Base-by-base conservation (phyloP, 2,797 vertebrate species). In the Crenichthys baileyi region DNA sequence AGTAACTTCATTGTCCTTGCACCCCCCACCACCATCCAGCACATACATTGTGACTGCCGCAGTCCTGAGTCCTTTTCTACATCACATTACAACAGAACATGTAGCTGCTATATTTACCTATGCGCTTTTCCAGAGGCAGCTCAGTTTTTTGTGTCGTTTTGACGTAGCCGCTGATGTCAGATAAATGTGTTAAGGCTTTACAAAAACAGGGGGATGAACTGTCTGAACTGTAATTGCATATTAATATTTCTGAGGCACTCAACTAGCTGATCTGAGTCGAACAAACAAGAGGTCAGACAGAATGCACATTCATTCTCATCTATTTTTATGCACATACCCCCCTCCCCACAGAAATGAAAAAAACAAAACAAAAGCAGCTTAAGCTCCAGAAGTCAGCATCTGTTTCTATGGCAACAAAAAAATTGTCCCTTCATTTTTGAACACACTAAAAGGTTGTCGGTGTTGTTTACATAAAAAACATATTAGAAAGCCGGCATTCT, bases 361-460 rank as follows among this genome's bases (percentile, higher is more conserved):
- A 31, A 36, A 13, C 11, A 39, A 39, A 65, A 39, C 20, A 39
- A 65, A 81, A 79, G 53, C 71, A 22, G 16, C 70, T 80, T 73
- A 58, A 58, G 63, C 73, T 80, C 50, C 50, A 46, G 22, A 48
- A 74, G 41, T 73, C 78, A 78, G 75, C 83, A 87, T 85, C 79
- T 53, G 90, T 91, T 79, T 16, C 89, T 73, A 91, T 84, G 80
- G 86, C 67, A 87, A 91, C 83, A 65, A 18, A 55, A 79, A 87
- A 85, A 44, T 78, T 75, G 73, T 44, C 39, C 76, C 73, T 81
- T 83, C 86, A 75, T 76, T 72, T 82, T 79, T 48, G 78, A 51
- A 72, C 1, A 7, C 77, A 79, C 55, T 76, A 24, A 85, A 55
- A 53, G 48, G n/a, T 12, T 63, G 53, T 79, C 75, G 72, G 51